These are phyloP conservation scores for Aproaerema taeniolella DNA, from an alignment of 2,888 invertebrate genomes.

Conservation along the genomic window DNA sequence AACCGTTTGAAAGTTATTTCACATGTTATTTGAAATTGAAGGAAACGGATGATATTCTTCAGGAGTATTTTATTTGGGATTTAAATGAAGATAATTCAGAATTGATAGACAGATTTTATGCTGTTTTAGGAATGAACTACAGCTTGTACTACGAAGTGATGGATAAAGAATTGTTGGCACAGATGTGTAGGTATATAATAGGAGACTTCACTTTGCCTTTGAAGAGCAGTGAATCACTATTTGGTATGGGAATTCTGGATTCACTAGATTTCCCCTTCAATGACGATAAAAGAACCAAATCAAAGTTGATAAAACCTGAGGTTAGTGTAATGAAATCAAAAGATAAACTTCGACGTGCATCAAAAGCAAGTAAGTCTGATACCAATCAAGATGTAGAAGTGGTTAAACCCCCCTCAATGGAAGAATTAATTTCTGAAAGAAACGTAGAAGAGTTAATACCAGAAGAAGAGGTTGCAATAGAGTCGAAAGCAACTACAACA, in stretches of 20 bases:
- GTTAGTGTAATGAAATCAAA: conserved; percentile 37
- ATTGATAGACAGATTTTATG: conserved; percentile 77
- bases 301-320: conserved; percentile 56
- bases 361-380: conserved; percentile 41
- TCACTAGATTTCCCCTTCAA: conserved; percentile 46
- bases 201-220: conserved; percentile 52
- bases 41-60: conserved; percentile 55
- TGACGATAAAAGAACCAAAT: conserved; percentile 53
- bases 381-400: conserved; percentile 35
- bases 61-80: conserved; percentile 60
- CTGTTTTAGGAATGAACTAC: conserved; percentile 75
- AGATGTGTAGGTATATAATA: conserved; percentile 64
- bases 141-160: conserved; percentile 76
- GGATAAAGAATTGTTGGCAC: conserved; percentile 71
- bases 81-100: conserved; percentile 59
- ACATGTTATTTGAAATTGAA: conserved; percentile 75
- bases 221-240: conserved; percentile 50
- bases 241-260: conserved; percentile 56
- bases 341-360: conserved; percentile 39
- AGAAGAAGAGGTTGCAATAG: conserved; percentile 34
- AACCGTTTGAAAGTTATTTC: conserved; percentile 72
- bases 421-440: conserved; percentile 28
- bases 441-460: conserved; percentile 19
- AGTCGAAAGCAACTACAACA: conserved; percentile 26
- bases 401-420: conserved; percentile 36